Percentiles rank a stretch among this genome's conserved stretches.
These are phyloP conservation scores for Podargus strigoides DNA, from an alignment of 2,797 vertebrate genomes.

Conservation along the genomic window DNA sequence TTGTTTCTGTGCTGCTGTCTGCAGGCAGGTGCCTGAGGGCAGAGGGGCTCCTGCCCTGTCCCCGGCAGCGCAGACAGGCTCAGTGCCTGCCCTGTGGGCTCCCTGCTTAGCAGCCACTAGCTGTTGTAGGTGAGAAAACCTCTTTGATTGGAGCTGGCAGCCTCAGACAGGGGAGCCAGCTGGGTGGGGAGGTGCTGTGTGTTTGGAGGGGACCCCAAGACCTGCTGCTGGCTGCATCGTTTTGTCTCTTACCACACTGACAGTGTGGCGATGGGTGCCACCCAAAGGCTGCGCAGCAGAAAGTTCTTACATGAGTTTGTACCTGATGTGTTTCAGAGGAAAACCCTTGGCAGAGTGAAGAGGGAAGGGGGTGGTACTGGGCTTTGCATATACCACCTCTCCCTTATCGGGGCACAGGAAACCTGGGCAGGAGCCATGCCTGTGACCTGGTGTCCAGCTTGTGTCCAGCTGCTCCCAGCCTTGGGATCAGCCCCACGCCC, in stretches of 20 bases:
- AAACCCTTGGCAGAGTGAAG: background rate
- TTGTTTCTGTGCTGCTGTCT: background rate
- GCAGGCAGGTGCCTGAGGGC: background rate
- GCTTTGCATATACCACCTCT: background rate
- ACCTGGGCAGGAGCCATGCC: background rate
- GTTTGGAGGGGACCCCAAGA: background rate
- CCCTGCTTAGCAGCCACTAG: too few relatives aligned
- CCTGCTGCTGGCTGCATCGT: background rate
- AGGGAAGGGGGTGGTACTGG: background rate
- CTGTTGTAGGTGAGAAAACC: background rate
- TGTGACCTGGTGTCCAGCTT: background rate
- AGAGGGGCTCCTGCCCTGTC: background rate
- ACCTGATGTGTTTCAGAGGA: background rate
- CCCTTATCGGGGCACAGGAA: background rate
- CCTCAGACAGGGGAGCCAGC: background rate
- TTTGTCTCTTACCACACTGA: background rate
- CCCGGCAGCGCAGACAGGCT: background rate
- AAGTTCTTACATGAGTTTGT: background rate
- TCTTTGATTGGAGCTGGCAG: too few relatives aligned
- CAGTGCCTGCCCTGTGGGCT: background rate
- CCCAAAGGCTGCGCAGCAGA: background rate
- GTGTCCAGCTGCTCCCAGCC: background rate
- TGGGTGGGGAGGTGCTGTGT: background rate
- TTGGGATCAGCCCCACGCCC: fast-evolving
- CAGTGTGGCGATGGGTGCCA: fast-evolving